A percentile compares a stretch with the other conserved stretches of the same genome.
Conservation (phyloP, 1,140 invertebrate species). For the Aphelenchoides avenae region DNA sequence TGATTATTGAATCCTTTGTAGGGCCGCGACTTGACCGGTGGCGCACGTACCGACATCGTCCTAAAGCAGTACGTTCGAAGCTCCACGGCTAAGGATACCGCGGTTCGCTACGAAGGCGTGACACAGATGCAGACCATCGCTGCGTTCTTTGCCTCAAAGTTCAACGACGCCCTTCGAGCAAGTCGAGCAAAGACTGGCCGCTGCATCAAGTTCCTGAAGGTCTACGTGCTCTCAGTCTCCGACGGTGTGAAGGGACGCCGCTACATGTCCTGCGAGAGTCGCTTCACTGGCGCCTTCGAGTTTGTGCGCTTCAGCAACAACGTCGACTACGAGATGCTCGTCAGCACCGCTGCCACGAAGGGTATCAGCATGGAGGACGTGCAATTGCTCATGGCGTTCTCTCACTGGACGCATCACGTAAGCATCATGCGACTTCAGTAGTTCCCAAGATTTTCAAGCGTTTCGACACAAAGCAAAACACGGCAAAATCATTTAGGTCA, state of each 20-base stretch:
- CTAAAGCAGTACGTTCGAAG: constrained; percentile 21
- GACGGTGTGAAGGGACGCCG: not conserved
- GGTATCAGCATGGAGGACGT: not conserved
- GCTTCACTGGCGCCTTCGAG: not conserved
- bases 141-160: constrained; percentile 11
- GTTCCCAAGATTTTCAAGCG: not conserved
- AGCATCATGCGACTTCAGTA: not conserved
- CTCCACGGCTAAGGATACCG: not conserved
- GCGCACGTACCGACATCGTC: constrained; percentile 23
- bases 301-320: constrained; percentile 7
- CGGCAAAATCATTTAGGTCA: constrained; percentile 1
- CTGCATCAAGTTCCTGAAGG: constrained; percentile 17
- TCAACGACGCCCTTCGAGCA: constrained; percentile 14
- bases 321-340: not conserved
- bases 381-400: not conserved
- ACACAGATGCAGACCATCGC: constrained; percentile 30
- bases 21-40: too few relatives aligned
- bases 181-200: not conserved
- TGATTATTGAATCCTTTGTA: too few relatives aligned
- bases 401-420: constrained; percentile 1
- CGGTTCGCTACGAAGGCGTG: constrained; percentile 14
- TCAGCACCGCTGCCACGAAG: not conserved
- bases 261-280: constrained; percentile 3
- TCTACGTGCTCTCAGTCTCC: constrained; percentile 20
- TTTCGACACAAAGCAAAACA: too few relatives aligned